phyloP scores from a whole-genome alignment of 1,140 invertebrate species.

The Drosophila quadrilineata region DNA sequence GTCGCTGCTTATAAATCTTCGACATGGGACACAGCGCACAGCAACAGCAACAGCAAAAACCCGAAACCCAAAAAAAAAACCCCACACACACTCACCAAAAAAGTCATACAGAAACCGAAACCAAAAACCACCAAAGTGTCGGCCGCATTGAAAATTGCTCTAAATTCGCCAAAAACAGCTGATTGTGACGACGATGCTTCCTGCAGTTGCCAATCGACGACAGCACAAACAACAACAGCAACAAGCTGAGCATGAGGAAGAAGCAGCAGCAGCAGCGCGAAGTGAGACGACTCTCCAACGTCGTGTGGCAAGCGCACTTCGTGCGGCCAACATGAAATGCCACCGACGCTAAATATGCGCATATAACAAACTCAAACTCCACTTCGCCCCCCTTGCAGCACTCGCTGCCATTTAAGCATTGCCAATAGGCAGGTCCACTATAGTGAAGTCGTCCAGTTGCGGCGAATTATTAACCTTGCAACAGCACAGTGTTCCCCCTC shows the following conservation, averaged over 20 bases:
- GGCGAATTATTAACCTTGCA: constrained; percentile 37
- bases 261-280: constrained; percentile 29
- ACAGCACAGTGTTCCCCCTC: not conserved
- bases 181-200: constrained; percentile 59
- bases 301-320: constrained; percentile 71
- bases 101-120: constrained; percentile 6
- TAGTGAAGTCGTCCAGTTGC: constrained; percentile 4
- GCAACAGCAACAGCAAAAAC: constrained; percentile 23
- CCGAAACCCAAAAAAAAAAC: constrained; percentile 19
- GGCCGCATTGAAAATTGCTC: constrained; percentile 74
- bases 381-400: not conserved
- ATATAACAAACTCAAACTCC: constrained; percentile 47
- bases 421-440: too few species aligned
- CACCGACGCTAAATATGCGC: constrained; percentile 68
- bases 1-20: constrained; percentile 74
- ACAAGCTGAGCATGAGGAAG: constrained; percentile 1
- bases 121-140: constrained; percentile 42
- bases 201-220: constrained; percentile 61
- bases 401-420: too few species aligned
- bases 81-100: constrained; percentile 1
- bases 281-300: constrained; percentile 58
- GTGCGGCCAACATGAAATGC: constrained; percentile 75
- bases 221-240: constrained; percentile 10
- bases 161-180: constrained; percentile 77
- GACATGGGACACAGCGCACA: constrained; percentile 56